Evolutionary conservation across 2,797 vertebrate species (phyloP), one percentile per base, ranked within the genome.

Genomic region (Perodicticus potto): DNA sequence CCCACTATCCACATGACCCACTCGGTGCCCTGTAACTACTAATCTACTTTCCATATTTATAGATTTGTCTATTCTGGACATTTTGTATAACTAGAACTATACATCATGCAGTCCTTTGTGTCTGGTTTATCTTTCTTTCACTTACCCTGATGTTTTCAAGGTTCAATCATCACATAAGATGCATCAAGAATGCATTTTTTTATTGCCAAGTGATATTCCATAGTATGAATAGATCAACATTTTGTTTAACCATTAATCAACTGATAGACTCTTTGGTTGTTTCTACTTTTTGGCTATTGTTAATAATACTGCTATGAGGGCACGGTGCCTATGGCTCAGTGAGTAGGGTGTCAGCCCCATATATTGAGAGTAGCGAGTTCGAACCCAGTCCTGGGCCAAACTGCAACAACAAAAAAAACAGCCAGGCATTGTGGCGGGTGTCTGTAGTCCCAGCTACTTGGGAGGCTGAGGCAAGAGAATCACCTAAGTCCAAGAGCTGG

Each of bases 51-150:
- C 85, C 76, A 7, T 76, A 59, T 92, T 61, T 90, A 90, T 12
- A 3, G 32, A 94, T 74, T 77, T 63, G 22, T 17, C 63, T 80
- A 57, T 72, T 95, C 70, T 83, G 16, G n/a, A 88, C 55, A 88
- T 29, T 89, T 92, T 74, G 80, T 49, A 40, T 78, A 90, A 93
- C 67, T 4, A 65, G 32, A 92, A 69, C 80, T 70, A 88, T 13
- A 76, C 1, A 93, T 65, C 49, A 69, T 9, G 22, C 73, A 22
- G 55, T 40, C 82, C 92, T 69, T 45, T 74, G 6, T 53, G 13
- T 45, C 63, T 88, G 37, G n/a, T 4, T 76, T 96, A 72, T 81
- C 93, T 82, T 81, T 96, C 72, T 85, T 93, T 85, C 53, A 92
- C 23, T 91, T 70, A 87, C 49, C 32, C 37, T 37, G 49, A 63